These are phyloP conservation scores for Rugalucina vietnamica DNA, from an alignment of 2,888 invertebrate genomes.

Conservation along the genomic window DNA sequence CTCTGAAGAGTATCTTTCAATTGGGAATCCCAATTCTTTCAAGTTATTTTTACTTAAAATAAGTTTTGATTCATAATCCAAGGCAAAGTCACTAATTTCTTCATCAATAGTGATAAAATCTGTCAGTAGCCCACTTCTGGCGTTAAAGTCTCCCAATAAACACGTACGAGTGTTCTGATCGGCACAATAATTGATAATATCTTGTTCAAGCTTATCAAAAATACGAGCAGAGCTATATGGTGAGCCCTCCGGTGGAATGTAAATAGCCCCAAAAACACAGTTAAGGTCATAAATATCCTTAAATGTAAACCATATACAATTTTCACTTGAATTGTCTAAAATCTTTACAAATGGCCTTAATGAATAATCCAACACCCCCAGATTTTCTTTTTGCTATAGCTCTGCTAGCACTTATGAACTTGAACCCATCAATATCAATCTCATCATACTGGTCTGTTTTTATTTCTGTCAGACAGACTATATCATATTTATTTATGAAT, in stretches of 20 bases:
- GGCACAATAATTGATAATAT: no score
- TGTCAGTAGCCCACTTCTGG: neutral
- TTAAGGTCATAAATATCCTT: neutral
- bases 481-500: no score
- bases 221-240: conserved; percentile 3
- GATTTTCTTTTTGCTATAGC: neutral
- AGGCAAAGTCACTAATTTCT: neutral
- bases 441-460: conserved; percentile 6
- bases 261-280: neutral
- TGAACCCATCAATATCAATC: neutral
- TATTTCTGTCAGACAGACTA: neutral
- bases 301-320: conserved; percentile 5
- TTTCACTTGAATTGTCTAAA: neutral
- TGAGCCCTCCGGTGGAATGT: neutral
- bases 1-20: neutral
- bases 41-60: conserved; percentile 4
- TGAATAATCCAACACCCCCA: conserved; percentile 4
- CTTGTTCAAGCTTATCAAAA: conserved; percentile 3
- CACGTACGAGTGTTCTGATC: neutral
- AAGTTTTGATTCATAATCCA: neutral
- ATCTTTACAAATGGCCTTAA: neutral
- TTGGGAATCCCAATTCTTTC: neutral
- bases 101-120: neutral
- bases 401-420: conserved; percentile 7
- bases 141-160: neutral